These are phyloP conservation scores for Tetragonula carbonaria DNA, from an alignment of 2,888 invertebrate species.

Conservation along the genomic window DNA sequence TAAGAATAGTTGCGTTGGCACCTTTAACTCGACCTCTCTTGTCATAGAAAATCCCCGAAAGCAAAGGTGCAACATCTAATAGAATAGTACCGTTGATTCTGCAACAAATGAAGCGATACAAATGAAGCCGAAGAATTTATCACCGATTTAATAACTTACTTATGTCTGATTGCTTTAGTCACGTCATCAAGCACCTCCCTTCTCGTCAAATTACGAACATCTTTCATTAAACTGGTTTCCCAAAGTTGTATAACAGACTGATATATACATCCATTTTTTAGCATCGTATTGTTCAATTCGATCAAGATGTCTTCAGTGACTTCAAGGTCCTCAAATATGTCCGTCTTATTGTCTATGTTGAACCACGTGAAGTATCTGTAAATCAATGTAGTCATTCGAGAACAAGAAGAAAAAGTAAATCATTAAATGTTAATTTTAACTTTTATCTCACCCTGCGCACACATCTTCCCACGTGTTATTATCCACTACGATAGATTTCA, in stretches of 20 bases:
- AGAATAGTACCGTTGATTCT: conserved; percentile 66
- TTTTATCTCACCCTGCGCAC: conserved; percentile 79
- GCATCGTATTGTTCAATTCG: conserved; percentile 70
- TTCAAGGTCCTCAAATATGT: conserved; percentile 60
- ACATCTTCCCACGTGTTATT: conserved; percentile 81
- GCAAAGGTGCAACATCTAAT: conserved; percentile 75
- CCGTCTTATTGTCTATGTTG: conserved; percentile 62
- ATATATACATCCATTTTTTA: conserved; percentile 78
- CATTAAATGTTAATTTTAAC: neutral
- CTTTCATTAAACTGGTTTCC: conserved; percentile 64
- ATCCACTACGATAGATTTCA: conserved; percentile 74
- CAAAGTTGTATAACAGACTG: conserved; percentile 80
- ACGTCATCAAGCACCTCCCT: conserved; percentile 74
- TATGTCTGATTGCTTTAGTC: conserved; percentile 72
- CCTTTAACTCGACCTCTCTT: conserved; percentile 72
- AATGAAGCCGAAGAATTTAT: neutral
- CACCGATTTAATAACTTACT: conserved; percentile 66
- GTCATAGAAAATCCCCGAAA: conserved; percentile 76
- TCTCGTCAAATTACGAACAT: conserved; percentile 69
- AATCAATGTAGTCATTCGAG: neutral
- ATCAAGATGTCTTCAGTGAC: conserved; percentile 62
- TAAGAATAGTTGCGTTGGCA: conserved; percentile 80
- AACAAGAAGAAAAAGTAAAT: neutral
- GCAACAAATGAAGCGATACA: neutral
- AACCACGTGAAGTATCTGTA: conserved; percentile 80